Evolutionary conservation across 2,888 invertebrate species (phyloP).

Genomic region (Drosophila dives): DNA sequence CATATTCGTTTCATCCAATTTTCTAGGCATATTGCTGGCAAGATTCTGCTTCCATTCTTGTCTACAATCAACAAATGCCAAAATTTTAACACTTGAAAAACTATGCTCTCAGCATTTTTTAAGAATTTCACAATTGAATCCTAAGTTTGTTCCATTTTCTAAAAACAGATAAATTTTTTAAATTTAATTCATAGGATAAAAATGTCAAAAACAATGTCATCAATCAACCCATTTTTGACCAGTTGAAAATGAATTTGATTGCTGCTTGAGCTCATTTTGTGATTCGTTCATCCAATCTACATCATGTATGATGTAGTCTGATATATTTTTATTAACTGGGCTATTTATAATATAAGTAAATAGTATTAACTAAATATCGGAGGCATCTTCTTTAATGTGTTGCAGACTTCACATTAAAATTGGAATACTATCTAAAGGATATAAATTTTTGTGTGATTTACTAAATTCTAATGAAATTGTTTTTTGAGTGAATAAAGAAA

Average conservation of each 20-base stretch:
- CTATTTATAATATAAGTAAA: not conserved
- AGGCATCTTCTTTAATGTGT: not conserved
- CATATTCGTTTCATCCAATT: conserved; percentile 39
- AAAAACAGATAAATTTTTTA: not conserved
- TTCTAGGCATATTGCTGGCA: conserved; percentile 14
- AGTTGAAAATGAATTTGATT: too few species aligned
- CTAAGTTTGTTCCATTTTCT: not conserved
- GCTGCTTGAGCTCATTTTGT: too few species aligned
- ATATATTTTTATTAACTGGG: not conserved
- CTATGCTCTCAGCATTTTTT: not conserved
- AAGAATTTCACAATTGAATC: not conserved
- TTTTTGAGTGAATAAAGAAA: not conserved
- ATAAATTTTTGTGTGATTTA: not conserved
- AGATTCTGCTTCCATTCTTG: not conserved
- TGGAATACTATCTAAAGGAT: not conserved
- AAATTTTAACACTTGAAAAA: not conserved
- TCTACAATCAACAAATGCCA: not conserved
- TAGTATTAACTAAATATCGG: not conserved
- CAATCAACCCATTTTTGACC: not conserved
- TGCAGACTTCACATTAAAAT: not conserved
- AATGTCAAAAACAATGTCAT: not conserved
- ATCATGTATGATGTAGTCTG: not conserved
- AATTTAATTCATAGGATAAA: not conserved
- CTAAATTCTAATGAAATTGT: too few species aligned
- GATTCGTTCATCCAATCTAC: too few species aligned